Evolutionary conservation across 2,888 invertebrate genomes (phyloP), one percentile per base, ranked within the genome.

Genomic region (Agrotis exclamationis): DNA sequence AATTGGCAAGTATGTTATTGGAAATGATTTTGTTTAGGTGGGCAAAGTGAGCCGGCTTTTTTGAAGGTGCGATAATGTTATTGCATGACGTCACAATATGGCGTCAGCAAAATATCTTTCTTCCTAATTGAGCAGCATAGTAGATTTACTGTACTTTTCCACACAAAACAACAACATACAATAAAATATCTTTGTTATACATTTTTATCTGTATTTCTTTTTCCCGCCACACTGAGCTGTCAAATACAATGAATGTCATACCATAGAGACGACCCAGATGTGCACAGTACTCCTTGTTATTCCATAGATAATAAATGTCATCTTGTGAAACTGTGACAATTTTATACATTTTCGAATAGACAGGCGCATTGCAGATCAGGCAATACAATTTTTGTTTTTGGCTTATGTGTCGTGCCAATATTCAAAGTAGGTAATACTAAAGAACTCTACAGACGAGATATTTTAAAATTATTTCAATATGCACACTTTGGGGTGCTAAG

Each of bases 201-300:
- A 33, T 70, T 39, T 69, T 54, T 76, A 56, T 70, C 69, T 45
- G 59, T 57, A 63, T 11, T 57, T 33, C 22, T 70, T 69, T 58
- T 76, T 69, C 45, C 33, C 69, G 53, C 74, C 58, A 57, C 70
- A 67, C 45, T 53, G 59, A 63, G 57, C 67, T 82, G 82, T 82
- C 77, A 74, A 60, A 60, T 77, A 60, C 64, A 67, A 68, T 82
- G 53, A 22, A 45, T 54, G 57, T 82, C 65, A 60, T 24, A 64
- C 60, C 53, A 75, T 58, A 68, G 64, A 70, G 62, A 70, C 56
- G 71, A 74, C 82, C 80, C 60, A 72, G 71, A 82, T 74, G 77
- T 54, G 50, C 70, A 48, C 57, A 66, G 33, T 56, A 50, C 54
- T 63, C 44, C 47, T 58, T 53, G 39, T 69, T 65, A 57, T 77